Evolutionary conservation across 2,797 vertebrate genomes (phyloP).

Genomic region (Pseudotriccus pelzelni): DNA sequence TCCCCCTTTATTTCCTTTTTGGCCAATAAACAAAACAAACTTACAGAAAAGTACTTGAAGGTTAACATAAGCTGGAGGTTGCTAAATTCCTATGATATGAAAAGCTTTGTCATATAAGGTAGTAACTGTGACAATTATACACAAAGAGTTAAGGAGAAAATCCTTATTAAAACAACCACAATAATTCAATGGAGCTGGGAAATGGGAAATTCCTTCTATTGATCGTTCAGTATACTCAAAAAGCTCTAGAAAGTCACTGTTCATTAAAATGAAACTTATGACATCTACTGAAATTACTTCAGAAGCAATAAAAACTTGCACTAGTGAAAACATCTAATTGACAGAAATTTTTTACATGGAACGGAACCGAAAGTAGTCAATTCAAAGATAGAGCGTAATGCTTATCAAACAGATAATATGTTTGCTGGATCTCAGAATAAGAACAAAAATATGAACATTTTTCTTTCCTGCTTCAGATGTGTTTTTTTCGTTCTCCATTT

Average conservation of each 20-base stretch:
- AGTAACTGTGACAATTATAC: neutral
- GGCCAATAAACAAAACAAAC: neutral
- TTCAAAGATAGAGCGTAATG: accelerated
- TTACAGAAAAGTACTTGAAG: neutral
- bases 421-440: neutral
- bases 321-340: neutral
- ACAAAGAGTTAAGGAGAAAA: neutral
- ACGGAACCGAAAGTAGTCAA: neutral
- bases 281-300: neutral
- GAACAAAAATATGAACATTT: neutral
- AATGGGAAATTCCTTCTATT: neutral
- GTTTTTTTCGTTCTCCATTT: neutral
- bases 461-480: neutral
- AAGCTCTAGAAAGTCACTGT: neutral
- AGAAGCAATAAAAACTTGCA: neutral
- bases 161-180: neutral
- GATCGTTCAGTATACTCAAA: neutral
- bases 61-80: neutral
- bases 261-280: neutral
- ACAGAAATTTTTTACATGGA: neutral
- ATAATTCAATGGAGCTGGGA: neutral
- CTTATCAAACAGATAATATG: neutral
- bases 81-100: neutral
- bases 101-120: neutral
- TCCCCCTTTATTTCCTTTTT: neutral